Evolutionary conservation across 2,797 vertebrate genomes (phyloP), one percentile per base, ranked within the genome.

Genomic region (Gymnodraco acuticeps): DNA sequence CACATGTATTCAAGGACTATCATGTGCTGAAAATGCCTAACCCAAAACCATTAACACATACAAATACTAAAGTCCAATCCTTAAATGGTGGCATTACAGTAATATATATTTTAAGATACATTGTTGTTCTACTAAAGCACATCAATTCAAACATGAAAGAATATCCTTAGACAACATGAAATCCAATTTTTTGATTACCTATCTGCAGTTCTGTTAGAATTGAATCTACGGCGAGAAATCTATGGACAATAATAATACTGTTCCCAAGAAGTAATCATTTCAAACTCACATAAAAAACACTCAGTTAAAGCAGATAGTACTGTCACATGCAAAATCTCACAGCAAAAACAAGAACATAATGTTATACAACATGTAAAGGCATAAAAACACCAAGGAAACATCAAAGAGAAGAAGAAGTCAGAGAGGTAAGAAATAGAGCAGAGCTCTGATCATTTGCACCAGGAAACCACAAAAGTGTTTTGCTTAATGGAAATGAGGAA

Each of bases 401-500:
- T 84, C n/a, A 79, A 62, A 87, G 75, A 76, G 64, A 73, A 41
- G 54, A 81, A 77, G 11, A 75, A 76, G 77, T 81, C 45, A 84
- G 70, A 64, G 48, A 61, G 15, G 54, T 64, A 20, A 67, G 60
- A 71, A 75, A 78, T 53, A 70, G n/a, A 82, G 73, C 27, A 78
- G 58, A 76, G 80, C 47, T 72, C 67, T 46, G 61, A 79, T 66
- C 38, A 72, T 87, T 67, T 82, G 60, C 72, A 83, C 73, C 45
- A 62, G 75, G 62, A 83, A 83, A 76, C 27, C 66, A 38, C n/a
- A 54, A 75, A 51, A 38, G 59, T 64, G 75, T 77, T 75, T 80
- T 73, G 64, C 73, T 63, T 33, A 71, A 27, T 77, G 38, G 74
- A 79, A 82, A 77, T 51, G 54, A 89, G 66, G 64, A 83, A 83